Evolutionary conservation across 2,888 invertebrate genomes (phyloP), one percentile per base, ranked within the genome.

Genomic region (Watsonalla cultraria): DNA sequence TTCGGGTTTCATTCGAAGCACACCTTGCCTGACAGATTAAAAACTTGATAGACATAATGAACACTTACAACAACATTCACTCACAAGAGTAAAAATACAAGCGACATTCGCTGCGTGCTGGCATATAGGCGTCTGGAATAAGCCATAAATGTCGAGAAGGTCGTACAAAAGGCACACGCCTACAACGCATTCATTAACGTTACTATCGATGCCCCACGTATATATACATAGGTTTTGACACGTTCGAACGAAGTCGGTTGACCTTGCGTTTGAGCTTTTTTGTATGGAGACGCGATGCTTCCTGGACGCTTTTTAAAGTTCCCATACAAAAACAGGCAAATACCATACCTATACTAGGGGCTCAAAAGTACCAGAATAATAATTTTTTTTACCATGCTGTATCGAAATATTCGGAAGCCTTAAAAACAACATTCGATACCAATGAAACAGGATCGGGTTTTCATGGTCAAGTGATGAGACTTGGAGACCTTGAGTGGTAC

Each of bases 401-500:
- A 51, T 54, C 53, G 48, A 55, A 55, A 53, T 50, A 58, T 64
- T 56, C 61, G 66, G 75, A 76, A 78, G 73, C 76, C 76, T 52
- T 76, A 65, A 65, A 24, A 68, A 74, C 61, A 65, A 70, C 76
- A 82, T 72, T 72, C 66, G 72, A 79, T 76, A 75, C 68, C 53
- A 51, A 51, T 63, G 72, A 71, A 72, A 76, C 66, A 67, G 66
- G 74, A 76, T 76, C 68, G 69, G 66, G 65, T 76, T 81, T 84
- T 84, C 83, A 86, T 69, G 86, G 86, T 81, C 86, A 84, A 80
- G 73, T 56, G 61, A 68, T 64, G 64, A 72, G 70, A 68, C 61
- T 55, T 52, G 24, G 59, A 72, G 81, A 77, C 86, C 88, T 88
- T 87, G 88, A 76, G 62, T 67, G 68, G 54, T 61, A 63, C 60